Evolutionary conservation across 2,797 vertebrate genomes (phyloP).

Genomic region (Muscicapa comitata): DNA sequence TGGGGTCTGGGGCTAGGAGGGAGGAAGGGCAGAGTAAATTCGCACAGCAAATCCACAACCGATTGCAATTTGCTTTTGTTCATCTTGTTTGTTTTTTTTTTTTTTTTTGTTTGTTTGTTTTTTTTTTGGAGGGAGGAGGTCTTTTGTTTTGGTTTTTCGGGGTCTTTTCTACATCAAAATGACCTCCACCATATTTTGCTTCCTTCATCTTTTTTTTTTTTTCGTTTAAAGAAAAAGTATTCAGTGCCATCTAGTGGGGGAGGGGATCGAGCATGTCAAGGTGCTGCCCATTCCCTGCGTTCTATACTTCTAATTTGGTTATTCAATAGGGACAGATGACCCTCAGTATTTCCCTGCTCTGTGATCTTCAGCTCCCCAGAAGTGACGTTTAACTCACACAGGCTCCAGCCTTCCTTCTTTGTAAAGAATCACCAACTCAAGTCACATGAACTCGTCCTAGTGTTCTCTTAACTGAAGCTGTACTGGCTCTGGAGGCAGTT

Average conservation of each 20-base stretch:
- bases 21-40: background rate
- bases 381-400: background rate
- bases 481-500: slow-evolving; percentile 11
- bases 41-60: background rate
- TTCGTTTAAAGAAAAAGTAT: slow-evolving; percentile 63
- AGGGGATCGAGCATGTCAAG: slow-evolving; percentile 56
- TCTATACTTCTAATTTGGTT: background rate
- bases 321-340: background rate
- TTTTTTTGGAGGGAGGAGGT: background rate
- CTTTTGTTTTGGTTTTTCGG: background rate
- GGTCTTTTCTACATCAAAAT: background rate
- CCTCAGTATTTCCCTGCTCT: background rate
- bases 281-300: background rate
- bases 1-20: background rate
- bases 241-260: slow-evolving; percentile 83
- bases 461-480: background rate
- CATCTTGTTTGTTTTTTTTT: no score
- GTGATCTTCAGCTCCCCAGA: background rate
- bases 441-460: background rate
- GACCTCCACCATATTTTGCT: slow-evolving; percentile 70
- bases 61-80: background rate
- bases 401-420: background rate
- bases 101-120: background rate
- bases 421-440: background rate
- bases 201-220: background rate